Conservation (phyloP, 2,797 vertebrate genomes). For the Pipistrellus pygmaeus region DNA sequence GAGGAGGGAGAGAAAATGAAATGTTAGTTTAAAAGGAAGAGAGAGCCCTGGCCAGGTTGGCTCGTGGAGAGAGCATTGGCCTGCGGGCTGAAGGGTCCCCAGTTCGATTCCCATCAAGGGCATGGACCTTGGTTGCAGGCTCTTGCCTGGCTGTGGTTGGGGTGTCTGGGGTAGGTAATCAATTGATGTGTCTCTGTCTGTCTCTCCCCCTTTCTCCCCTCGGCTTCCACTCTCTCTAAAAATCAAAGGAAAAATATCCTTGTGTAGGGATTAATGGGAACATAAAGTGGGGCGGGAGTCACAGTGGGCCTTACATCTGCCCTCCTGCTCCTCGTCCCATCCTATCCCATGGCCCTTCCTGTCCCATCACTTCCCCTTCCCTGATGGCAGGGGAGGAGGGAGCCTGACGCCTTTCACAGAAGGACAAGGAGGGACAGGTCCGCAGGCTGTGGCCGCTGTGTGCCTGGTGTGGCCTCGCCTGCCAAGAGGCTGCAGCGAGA, state of each 20-base stretch:
- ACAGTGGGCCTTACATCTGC: background rate
- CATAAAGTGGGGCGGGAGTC: background rate
- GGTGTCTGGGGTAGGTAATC: background rate
- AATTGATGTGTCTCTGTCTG: background rate
- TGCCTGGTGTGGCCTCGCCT: background rate
- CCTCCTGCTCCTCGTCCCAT: background rate
- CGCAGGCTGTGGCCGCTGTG: background rate
- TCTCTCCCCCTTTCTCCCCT: no score
- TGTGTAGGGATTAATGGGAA: background rate
- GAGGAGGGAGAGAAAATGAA: slow-evolving; percentile 6
- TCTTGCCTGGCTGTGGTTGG: background rate
- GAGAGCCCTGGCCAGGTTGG: background rate
- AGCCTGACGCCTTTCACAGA: background rate
- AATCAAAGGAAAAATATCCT: background rate
- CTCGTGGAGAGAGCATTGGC: no score
- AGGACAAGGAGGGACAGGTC: background rate
- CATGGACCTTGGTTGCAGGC: no score
- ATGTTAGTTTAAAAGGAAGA: background rate
- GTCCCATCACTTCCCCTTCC: background rate
- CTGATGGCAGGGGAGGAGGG: background rate
- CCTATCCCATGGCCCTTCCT: background rate
- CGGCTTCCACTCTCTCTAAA: background rate
- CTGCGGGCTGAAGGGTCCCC: no score
- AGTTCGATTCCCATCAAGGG: no score
- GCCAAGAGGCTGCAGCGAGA: background rate